Conservation (phyloP, 2,113 vertebrate genomes). For the Gallinago jamesoni region DNA sequence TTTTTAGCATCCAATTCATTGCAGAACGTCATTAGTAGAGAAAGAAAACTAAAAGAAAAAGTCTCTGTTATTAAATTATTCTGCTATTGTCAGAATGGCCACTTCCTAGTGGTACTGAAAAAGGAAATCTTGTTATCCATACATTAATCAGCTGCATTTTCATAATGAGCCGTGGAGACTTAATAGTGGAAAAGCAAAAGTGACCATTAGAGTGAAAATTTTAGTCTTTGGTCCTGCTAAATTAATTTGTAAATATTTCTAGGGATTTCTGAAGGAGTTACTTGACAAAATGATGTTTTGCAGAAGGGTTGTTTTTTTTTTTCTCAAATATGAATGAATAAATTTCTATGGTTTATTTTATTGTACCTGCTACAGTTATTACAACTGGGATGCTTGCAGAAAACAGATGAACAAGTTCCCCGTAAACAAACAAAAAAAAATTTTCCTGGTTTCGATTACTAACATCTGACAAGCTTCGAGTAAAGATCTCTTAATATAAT, state of each 20-base stretch:
- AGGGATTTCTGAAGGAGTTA: neutral
- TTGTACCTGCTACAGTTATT: neutral
- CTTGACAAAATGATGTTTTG: neutral
- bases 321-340: neutral
- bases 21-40: neutral
- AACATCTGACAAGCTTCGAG: neutral
- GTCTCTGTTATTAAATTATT: conserved; percentile 11
- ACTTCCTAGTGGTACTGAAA: neutral
- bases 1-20: neutral
- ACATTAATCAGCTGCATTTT: conserved; percentile 17
- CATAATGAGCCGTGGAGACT: neutral
- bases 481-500: neutral
- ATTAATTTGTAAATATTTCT: conserved; percentile 34
- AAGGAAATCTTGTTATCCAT: conserved; percentile 7
- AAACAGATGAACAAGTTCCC: neutral
- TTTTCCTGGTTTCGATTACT: neutral
- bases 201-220: neutral
- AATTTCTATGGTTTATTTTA: neutral
- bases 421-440: neutral
- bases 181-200: neutral
- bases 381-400: neutral
- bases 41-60: neutral
- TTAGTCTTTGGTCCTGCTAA: neutral
- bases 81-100: neutral
- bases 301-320: neutral